Evolutionary conservation across 2,113 vertebrate species (phyloP).

Genomic region (Rattus rattus): DNA sequence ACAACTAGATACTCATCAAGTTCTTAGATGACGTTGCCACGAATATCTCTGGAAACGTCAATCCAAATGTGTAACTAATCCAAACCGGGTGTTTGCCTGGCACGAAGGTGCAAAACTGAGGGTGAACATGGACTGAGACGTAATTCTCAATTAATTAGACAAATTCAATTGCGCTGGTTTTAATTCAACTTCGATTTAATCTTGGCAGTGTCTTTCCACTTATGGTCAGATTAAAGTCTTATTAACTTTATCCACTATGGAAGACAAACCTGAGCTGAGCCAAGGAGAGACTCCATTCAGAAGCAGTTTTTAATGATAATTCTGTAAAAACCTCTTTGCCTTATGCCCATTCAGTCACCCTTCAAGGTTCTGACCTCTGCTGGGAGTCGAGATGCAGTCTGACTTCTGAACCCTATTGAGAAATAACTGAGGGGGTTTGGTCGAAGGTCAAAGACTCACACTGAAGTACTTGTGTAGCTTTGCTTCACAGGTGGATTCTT

Average conservation of each 20-base stretch:
- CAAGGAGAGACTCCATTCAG: not conserved
- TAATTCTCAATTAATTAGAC: conserved; percentile 42
- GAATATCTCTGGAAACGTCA: not conserved
- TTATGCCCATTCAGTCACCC: not conserved
- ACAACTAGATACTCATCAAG: not conserved
- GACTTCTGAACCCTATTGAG: not conserved
- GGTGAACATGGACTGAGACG: not conserved
- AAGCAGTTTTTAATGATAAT: not conserved
- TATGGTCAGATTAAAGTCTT: conserved; percentile 23
- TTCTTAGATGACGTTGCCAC: not conserved
- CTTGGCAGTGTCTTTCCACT: conserved; percentile 3
- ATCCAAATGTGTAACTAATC: not conserved
- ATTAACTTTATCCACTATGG: conserved; percentile 11
- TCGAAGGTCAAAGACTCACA: not conserved
- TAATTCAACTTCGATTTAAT: conserved; percentile 31
- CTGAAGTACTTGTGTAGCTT: not conserved
- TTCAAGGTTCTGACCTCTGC: not conserved
- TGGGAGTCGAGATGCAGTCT: not conserved
- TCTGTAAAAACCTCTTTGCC: not conserved
- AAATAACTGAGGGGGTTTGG: not conserved
- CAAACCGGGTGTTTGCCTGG: not conserved
- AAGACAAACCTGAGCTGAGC: not conserved
- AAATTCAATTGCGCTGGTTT: conserved; percentile 23
- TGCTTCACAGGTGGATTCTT: not conserved
- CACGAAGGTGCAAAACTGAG: not conserved